phyloP scores from a whole-genome alignment of 2,888 invertebrate species.

The Leptodirus hochenwartii region DNA sequence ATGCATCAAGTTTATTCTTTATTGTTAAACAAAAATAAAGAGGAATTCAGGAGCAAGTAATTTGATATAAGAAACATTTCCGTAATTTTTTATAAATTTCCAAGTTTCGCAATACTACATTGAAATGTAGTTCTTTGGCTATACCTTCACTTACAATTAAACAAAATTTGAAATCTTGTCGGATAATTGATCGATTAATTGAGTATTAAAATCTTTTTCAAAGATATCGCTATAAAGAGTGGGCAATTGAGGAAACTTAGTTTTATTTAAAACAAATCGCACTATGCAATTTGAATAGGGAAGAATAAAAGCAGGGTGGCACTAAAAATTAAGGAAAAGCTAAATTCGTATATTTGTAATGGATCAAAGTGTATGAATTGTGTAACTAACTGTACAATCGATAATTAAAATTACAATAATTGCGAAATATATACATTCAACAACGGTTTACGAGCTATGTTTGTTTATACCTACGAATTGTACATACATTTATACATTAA shows the following conservation, averaged over 20 bases:
- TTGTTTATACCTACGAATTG: conserved; percentile 18
- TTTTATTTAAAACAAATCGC: no score
- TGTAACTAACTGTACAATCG: conserved; percentile 25
- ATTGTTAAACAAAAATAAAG: background rate
- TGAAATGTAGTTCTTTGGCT: no score
- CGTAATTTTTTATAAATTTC: no score
- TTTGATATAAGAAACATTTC: background rate
- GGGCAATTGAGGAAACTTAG: no score
- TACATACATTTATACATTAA: conserved; percentile 24
- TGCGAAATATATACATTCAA: conserved; percentile 22
- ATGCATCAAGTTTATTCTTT: no score
- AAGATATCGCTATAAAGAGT: no score
- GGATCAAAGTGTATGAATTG: conserved; percentile 24
- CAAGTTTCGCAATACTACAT: no score
- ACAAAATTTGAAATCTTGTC: no score
- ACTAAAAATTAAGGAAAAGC: conserved; percentile 11
- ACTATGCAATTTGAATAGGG: no score
- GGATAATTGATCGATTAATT: no score
- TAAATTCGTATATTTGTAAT: conserved; percentile 23
- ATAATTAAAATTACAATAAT: conserved; percentile 23
- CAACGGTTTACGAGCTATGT: conserved; percentile 21
- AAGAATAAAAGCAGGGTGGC: conserved; percentile 2
- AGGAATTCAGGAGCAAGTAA: background rate
- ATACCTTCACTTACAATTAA: no score
- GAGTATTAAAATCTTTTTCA: no score